These are phyloP conservation scores for Odocoileus virginianus DNA, from an alignment of 2,113 vertebrate species.

Conservation along the genomic window DNA sequence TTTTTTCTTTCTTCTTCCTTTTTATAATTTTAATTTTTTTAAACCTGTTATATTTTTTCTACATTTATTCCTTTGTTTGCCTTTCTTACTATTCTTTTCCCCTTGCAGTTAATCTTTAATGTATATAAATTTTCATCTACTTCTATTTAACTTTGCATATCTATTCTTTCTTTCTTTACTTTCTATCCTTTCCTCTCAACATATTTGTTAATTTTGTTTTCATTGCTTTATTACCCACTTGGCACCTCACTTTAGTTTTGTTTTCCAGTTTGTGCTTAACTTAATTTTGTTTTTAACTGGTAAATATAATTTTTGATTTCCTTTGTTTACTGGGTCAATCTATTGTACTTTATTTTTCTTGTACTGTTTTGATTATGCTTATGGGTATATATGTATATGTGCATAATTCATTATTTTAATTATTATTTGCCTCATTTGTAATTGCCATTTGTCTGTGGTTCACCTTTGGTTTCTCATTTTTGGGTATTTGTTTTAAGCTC, in stretches of 20 bases:
- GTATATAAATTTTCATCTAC: neutral
- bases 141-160: neutral
- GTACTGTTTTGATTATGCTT: neutral
- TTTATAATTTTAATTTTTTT: neutral
- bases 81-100: neutral
- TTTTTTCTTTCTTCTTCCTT: neutral
- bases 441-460: neutral
- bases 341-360: neutral
- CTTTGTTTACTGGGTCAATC: neutral
- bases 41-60: neutral
- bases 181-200: neutral
- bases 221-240: neutral
- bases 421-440: neutral
- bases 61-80: neutral
- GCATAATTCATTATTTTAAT: neutral
- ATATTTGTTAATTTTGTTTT: neutral
- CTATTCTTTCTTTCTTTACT: neutral
- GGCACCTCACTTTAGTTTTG: neutral
- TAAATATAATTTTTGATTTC: neutral
- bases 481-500: neutral
- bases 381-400: neutral
- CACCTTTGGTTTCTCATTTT: neutral
- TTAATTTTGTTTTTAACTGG: neutral
- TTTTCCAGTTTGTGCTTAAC: neutral
- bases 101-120: neutral